Conservation (phyloP, 2,888 invertebrate genomes). For the Capitulum mitella region DNA sequence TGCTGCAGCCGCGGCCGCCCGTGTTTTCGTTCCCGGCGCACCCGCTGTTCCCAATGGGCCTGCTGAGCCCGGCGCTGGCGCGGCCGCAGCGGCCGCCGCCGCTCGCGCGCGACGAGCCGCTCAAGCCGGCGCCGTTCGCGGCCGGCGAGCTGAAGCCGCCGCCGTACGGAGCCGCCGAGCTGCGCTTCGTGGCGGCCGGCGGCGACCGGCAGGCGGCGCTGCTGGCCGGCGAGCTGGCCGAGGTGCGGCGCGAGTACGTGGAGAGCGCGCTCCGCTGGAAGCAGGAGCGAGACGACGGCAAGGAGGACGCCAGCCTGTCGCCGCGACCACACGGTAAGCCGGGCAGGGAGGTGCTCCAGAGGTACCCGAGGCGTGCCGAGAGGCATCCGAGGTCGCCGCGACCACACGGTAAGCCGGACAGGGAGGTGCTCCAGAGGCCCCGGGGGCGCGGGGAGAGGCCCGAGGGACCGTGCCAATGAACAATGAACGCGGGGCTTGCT, state of each 20-base stretch:
- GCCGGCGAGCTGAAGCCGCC: not conserved
- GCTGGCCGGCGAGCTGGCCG: not conserved
- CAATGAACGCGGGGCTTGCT: no score
- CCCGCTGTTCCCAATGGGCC: constrained; percentile 19
- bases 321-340: not conserved
- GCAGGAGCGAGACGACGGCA: not conserved
- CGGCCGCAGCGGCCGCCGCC: not conserved
- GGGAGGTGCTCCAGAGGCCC: no score
- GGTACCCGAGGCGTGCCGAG: not conserved
- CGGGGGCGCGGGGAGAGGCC: no score
- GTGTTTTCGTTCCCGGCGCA: not conserved
- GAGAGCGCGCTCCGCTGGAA: not conserved
- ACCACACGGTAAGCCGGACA: not conserved
- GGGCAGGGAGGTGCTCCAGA: not conserved
- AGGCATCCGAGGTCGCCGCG: not conserved
- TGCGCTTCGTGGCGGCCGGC: not conserved
- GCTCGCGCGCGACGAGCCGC: not conserved
- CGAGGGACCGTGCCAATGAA: no score
- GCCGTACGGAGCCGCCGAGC: not conserved
- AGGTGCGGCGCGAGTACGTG: constrained; percentile 1
- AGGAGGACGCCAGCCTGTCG: not conserved
- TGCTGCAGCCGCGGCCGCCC: not conserved
- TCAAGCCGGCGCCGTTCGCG: not conserved
- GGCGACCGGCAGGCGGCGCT: not conserved
- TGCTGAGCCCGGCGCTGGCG: not conserved